Conservation (phyloP, 2,113 vertebrate genomes). For the Marcusenius ussheri region DNA sequence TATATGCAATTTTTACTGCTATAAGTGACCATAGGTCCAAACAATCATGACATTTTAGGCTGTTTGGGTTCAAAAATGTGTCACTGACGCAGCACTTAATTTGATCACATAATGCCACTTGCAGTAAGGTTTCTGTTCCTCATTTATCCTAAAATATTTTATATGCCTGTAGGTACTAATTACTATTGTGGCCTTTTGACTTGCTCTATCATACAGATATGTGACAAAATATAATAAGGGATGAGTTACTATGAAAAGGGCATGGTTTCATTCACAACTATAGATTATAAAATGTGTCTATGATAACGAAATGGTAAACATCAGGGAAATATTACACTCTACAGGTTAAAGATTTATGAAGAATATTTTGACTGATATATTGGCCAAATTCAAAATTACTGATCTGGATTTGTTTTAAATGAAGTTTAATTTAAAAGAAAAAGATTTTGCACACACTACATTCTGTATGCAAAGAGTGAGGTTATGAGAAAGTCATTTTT, state of each 20-base stretch:
- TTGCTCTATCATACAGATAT: neutral
- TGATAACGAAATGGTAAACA: neutral
- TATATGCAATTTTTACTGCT: neutral
- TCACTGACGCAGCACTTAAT: neutral
- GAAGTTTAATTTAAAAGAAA: neutral
- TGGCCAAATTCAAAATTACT: neutral
- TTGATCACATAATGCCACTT: neutral
- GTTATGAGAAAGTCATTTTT: neutral
- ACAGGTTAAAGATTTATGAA: neutral
- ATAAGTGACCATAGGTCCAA: neutral
- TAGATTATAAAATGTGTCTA: neutral
- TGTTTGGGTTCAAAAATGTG: neutral
- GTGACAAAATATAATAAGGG: neutral
- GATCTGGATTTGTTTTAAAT: neutral
- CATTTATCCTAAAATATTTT: neutral
- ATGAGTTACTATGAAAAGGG: neutral
- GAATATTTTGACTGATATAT: neutral
- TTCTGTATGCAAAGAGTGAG: neutral
- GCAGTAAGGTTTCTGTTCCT: neutral
- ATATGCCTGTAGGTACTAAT: neutral
- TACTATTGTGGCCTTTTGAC: constrained; percentile 14
- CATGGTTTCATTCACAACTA: neutral
- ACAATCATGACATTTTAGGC: neutral
- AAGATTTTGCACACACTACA: neutral
- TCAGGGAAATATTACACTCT: neutral